phyloP scores from a whole-genome alignment of 2,888 invertebrate genomes.

The Lymantria dispar region DNA sequence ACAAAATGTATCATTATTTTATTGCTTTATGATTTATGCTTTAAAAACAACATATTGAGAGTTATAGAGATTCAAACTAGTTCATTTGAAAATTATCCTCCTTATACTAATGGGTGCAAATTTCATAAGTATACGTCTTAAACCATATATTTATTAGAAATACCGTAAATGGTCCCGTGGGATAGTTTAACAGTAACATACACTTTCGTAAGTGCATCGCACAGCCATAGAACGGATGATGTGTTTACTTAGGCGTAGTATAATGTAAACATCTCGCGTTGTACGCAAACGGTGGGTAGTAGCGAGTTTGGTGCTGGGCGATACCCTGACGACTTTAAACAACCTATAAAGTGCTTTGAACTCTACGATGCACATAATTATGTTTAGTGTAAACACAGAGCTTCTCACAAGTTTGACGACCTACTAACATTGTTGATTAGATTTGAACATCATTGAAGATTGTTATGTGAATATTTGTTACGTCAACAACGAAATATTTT shows the following conservation, averaged over 20 bases:
- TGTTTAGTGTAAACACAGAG: constrained; percentile 47
- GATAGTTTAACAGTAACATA: constrained; percentile 21
- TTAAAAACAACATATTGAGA: too few relatives aligned
- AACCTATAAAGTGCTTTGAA: constrained; percentile 50
- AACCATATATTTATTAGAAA: neutral
- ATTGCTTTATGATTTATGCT: too few relatives aligned
- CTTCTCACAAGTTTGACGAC: constrained; percentile 33
- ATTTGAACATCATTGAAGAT: constrained; percentile 13
- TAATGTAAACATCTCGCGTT: constrained; percentile 50
- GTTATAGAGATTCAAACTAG: too few relatives aligned
- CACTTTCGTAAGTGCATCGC: constrained; percentile 27
- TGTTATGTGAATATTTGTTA: constrained; percentile 12
- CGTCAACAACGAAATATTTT: constrained; percentile 15
- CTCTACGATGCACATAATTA: constrained; percentile 49
- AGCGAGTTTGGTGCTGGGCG: constrained; percentile 34
- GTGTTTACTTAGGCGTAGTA: constrained; percentile 63
- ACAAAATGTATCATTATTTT: too few relatives aligned
- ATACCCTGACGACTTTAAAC: constrained; percentile 34
- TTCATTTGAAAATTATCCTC: too few relatives aligned
- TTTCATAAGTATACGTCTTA: neutral
- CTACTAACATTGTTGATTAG: neutral
- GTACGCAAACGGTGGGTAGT: constrained; percentile 18
- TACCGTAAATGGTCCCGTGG: constrained; percentile 1
- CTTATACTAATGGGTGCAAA: too few relatives aligned
- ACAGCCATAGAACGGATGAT: constrained; percentile 4